Percentiles rank a stretch among this genome's conserved stretches.
phyloP scores from a whole-genome alignment of 2,888 invertebrate genomes.

The Entomobrya multifasciata region DNA sequence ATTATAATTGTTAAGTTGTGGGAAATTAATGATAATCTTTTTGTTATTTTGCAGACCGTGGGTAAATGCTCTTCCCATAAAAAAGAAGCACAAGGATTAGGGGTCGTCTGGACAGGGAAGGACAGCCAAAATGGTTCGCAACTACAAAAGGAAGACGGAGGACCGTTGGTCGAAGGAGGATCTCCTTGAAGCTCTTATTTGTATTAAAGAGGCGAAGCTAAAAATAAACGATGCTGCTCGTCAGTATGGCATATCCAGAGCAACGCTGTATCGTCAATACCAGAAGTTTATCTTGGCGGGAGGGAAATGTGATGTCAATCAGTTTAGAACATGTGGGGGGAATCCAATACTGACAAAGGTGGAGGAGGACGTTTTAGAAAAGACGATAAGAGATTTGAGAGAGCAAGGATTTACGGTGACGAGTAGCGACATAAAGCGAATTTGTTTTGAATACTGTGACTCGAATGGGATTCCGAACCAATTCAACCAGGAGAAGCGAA shows the following conservation, averaged over 20 bases:
- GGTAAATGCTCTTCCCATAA: no score
- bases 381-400: constrained; percentile 78
- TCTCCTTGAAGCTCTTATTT: constrained; percentile 76
- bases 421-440: constrained; percentile 78
- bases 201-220: constrained; percentile 77
- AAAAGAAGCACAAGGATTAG: no score
- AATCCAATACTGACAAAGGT: constrained; percentile 79
- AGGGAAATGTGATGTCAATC: constrained; percentile 77
- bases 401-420: constrained; percentile 78
- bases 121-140: constrained; percentile 71
- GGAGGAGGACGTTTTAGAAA: constrained; percentile 79
- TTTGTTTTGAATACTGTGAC: constrained; percentile 79
- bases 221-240: constrained; percentile 78
- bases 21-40: no score
- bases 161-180: constrained; percentile 79
- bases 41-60: no score
- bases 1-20: no score
- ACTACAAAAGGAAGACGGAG: constrained; percentile 79
- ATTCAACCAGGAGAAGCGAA: constrained; percentile 78
- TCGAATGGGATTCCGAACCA: constrained; percentile 79
- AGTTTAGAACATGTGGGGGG: constrained; percentile 78
- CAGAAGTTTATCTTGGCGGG: constrained; percentile 77
- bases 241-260: constrained; percentile 77
- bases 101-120: no score
- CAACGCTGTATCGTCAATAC: constrained; percentile 79